Percentiles rank a stretch among this genome's conserved stretches.
phyloP scores from a whole-genome alignment of 2,888 invertebrate species.

The Argyresthia goedartella region DNA sequence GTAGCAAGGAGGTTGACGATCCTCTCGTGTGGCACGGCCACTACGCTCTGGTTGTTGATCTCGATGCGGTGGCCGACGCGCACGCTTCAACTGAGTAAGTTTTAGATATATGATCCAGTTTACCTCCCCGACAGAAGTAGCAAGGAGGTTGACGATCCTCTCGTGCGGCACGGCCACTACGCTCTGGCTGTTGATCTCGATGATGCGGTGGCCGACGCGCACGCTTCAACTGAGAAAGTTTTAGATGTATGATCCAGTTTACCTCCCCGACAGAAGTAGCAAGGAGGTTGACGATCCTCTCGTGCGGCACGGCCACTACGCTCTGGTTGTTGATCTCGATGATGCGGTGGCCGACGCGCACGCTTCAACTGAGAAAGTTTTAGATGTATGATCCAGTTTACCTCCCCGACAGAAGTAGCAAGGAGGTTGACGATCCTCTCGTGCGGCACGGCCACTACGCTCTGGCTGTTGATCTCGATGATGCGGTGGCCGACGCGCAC shows the following conservation, averaged over 20 bases:
- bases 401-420: slow-evolving; percentile 99
- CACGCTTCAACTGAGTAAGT: too few relatives aligned
- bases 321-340: slow-evolving; percentile 99
- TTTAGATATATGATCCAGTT: too few relatives aligned
- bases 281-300: slow-evolving; percentile 98
- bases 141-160: too few relatives aligned
- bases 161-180: too few relatives aligned
- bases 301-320: slow-evolving; percentile 99
- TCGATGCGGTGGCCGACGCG: too few relatives aligned
- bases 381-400: slow-evolving; percentile 34
- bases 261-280: slow-evolving; percentile 99
- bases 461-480: slow-evolving; percentile 99
- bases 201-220: neutral
- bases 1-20: too few relatives aligned
- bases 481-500: slow-evolving; percentile 99
- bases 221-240: too few relatives aligned
- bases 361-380: slow-evolving; percentile 87
- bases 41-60: too few relatives aligned
- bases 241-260: too few relatives aligned
- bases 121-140: too few relatives aligned
- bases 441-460: slow-evolving; percentile 99
- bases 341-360: slow-evolving; percentile 98
- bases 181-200: neutral
- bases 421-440: slow-evolving; percentile 99
- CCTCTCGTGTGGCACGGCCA: too few relatives aligned